Evolutionary conservation across 1,140 invertebrate genomes (phyloP), one percentile per base, ranked within the genome.

Genomic region (Brachionus paranguensis): DNA sequence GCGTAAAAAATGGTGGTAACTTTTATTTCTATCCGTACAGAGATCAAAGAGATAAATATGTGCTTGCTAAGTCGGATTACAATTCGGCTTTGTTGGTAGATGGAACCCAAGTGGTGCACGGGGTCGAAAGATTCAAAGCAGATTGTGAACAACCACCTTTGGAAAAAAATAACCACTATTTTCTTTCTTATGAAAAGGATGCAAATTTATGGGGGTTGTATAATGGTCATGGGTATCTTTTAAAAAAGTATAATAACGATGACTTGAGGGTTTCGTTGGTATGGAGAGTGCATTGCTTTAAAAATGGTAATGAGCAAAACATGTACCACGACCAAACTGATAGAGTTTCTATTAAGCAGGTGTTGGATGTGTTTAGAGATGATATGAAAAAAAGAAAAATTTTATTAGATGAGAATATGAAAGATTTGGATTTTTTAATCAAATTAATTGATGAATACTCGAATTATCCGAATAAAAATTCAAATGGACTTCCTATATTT

Each of bases 21-120:
- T 79, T 79, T 53, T 79, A 79, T 64, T 79, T 60, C 45, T 79
- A 79, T 64, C 76, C 76, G n/a, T 79, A 79, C 11, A 24, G 12
- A 64, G 45, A 79, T 12, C 41, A 79, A 8, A 33, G 17, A 37
- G 55, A 79, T n/a, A 20, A 53, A 55, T 53, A 53, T 64, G 76
- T 79, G 11, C 27, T 79, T 5, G 47, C 76, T 11, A 79, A 79
- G 20, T 79, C 76, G 50, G 76, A 79, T 11, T 79, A 24, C 53
- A 79, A 79, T 20, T 55, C 76, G n/a, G 76, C 76, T 24, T n/a
- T 79, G 6, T 14, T 79, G 17, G 76, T 79, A 14, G 76, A 79
- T 64, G 76, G 76, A 53, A 79, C 76, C 27, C 76, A 79, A 64
- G 76, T 79, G 14, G 76, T 79, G n/a, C 76, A 79, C 53, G 76